Evolutionary conservation across 1,140 invertebrate species (phyloP), one percentile per base, ranked within the genome.

Genomic region (Dreissena rostriformis): DNA sequence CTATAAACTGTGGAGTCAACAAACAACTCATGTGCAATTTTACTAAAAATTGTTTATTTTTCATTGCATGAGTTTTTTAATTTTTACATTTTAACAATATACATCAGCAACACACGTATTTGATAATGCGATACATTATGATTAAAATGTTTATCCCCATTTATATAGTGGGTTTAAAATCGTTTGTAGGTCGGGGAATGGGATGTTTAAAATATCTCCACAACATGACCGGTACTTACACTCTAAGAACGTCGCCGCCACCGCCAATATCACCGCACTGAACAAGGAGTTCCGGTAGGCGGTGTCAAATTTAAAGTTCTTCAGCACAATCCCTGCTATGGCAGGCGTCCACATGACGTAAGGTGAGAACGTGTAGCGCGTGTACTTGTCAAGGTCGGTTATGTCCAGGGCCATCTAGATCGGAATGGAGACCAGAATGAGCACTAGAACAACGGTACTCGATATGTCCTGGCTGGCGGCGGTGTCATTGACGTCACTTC

Each of bases 361-460:
- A 0, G 91, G 92, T 22, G 87, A 85, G 74, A 91, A 89, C 12
- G 89, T 89, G 74, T 91, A 92, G 14, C 90, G 67, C 4, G 88
- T 87, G 75, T 88, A 93, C 28, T 86, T 88, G 76, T 93, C 90
- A 8, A 91, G 70, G 11, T 91, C 71, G 55, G 86, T 85, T n/a
- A 88, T 75, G 68, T 93, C 91, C 1, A 91, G 61, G 15, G 81
- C 75, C 57, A 90, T 86, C 85, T 88, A 93, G 0, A 86, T n/a
- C 24, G 90, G 63, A 63, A 90, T 75, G 24, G 83, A 28, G 19
- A 73, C 77, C 0, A 86, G 26, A 51, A 90, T 77, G 24, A 90
- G 83, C 24, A 82, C 78, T 1, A 91, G 81, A 53, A 84, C 67
- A 19, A 89, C 80, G 22, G 87, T 82, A 49, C 85, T 86, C 7